A percentile compares a stretch with the other conserved stretches of the same genome.
phyloP scores from a whole-genome alignment of 2,797 vertebrate species.

The Chelmon rostratus region DNA sequence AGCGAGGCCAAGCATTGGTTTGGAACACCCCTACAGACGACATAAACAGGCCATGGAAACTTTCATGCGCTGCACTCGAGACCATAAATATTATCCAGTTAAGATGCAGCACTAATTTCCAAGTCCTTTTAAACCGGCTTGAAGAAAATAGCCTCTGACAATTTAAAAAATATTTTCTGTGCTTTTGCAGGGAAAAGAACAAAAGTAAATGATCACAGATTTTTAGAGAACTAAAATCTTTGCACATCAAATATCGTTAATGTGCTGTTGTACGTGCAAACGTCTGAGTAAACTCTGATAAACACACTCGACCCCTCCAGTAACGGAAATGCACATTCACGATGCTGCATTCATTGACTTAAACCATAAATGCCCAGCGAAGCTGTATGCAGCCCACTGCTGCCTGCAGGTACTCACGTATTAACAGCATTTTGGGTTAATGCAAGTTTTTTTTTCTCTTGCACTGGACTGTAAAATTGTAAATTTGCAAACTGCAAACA shows the following conservation, averaged over 20 bases:
- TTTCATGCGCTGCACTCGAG: no score
- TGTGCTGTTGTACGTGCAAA: not conserved
- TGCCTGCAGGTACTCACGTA: not conserved
- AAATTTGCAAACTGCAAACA: slow-evolving; percentile 51
- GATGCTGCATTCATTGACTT: not conserved
- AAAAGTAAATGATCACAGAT: not conserved
- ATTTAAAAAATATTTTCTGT: not conserved
- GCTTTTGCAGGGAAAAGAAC: not conserved
- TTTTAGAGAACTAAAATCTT: not conserved
- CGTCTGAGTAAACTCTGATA: not conserved
- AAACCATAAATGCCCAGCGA: not conserved
- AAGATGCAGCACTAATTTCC: no score
- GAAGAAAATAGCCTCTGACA: not conserved
- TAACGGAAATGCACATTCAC: not conserved
- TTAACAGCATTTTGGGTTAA: not conserved
- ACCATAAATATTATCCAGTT: no score
- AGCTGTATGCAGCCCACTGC: not conserved
- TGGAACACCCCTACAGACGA: no score
- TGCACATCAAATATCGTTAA: not conserved
- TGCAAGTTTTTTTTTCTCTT: not conserved
- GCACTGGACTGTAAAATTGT: slow-evolving; percentile 50
- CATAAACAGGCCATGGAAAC: not conserved
- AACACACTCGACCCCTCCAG: not conserved
- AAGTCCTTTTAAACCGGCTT: not conserved
- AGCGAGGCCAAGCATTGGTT: not conserved